A percentile compares a stretch with the other conserved stretches of the same genome.
Conservation (phyloP, 1,140 invertebrate genomes). For the Eupristina koningsbergeri region DNA sequence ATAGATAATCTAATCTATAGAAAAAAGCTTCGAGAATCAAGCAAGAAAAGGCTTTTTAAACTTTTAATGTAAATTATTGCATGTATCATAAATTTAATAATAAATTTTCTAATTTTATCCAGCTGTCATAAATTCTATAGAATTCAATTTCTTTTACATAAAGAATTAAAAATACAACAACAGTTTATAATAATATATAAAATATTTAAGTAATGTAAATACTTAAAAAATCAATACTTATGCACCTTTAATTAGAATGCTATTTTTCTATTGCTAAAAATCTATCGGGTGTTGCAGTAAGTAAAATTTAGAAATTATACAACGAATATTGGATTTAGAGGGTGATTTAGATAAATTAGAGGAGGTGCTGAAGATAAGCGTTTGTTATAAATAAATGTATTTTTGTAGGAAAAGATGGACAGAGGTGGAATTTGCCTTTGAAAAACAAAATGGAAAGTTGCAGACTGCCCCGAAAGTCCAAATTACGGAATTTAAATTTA, state of each 20-base stretch:
- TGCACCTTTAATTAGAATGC: neutral
- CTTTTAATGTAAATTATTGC: too few relatives aligned
- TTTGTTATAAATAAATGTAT: neutral
- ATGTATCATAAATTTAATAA: neutral
- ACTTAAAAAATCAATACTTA: neutral
- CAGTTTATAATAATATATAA: too few relatives aligned
- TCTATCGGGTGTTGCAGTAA: neutral
- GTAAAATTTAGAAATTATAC: slow-evolving; percentile 7
- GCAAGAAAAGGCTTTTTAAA: too few relatives aligned
- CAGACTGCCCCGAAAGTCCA: neutral
- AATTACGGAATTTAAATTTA: neutral
- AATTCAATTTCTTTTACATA: neutral
- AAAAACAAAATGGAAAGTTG: neutral
- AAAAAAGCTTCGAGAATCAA: too few relatives aligned
- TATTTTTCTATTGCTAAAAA: neutral
- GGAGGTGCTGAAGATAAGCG: neutral
- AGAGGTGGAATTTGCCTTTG: neutral
- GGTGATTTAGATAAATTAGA: neutral
- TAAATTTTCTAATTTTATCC: neutral
- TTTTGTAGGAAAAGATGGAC: neutral
- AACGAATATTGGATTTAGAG: neutral
- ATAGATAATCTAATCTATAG: too few relatives aligned
- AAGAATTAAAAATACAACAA: neutral
- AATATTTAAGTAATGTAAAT: neutral
- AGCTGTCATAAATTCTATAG: neutral